Percentiles rank a stretch among this genome's conserved stretches.
Evolutionary conservation across 2,888 invertebrate species (phyloP).

Genomic region (Polydesmus complanatus): DNA sequence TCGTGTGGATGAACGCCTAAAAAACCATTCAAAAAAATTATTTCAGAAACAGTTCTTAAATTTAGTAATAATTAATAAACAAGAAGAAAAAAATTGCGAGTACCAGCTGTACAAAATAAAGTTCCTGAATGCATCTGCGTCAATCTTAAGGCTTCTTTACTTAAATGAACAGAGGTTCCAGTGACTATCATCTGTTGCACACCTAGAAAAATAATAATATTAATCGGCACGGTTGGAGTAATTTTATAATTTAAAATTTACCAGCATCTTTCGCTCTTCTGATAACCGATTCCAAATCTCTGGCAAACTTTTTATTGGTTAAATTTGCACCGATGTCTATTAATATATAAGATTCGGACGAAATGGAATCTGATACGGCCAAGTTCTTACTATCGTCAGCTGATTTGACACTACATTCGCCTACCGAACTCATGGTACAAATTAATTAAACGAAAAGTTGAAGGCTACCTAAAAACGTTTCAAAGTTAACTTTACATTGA

Average conservation of each 20-base stretch:
- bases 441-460: too few species aligned
- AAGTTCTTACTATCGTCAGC: too few species aligned
- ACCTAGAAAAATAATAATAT: constrained; percentile 39
- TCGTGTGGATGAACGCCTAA: constrained; percentile 83
- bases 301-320: constrained; percentile 81
- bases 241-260: too few species aligned
- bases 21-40: background rate
- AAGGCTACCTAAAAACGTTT: too few species aligned
- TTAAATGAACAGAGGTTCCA: constrained; percentile 73
- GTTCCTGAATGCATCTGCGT: constrained; percentile 80
- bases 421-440: too few species aligned
- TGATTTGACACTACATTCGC: too few species aligned
- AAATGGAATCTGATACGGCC: too few species aligned
- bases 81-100: too few species aligned
- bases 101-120: constrained; percentile 79
- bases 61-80: too few species aligned
- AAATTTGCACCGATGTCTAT: constrained; percentile 86
- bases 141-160: constrained; percentile 76
- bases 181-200: constrained; percentile 90
- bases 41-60: too few species aligned
- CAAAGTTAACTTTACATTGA: too few species aligned
- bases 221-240: background rate
- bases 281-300: constrained; percentile 80
- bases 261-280: constrained; percentile 86
- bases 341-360: constrained; percentile 48